A percentile compares a stretch with the other conserved stretches of the same genome.
phyloP scores from a whole-genome alignment of 2,888 invertebrate genomes.

The Drosophila kokeensis region DNA sequence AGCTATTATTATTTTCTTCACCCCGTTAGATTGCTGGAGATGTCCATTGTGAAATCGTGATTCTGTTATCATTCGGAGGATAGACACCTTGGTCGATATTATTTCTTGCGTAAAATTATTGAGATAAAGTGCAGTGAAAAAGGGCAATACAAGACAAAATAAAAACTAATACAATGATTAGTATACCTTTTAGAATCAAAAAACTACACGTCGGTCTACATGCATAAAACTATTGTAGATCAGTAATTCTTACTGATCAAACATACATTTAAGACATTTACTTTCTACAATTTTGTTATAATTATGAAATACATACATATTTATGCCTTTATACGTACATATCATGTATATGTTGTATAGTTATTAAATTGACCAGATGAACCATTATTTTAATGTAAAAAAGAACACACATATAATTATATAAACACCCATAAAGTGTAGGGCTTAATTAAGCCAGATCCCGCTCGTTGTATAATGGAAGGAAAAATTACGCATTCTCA shows the following conservation, averaged over 20 bases:
- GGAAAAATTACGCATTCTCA: conserved; percentile 17
- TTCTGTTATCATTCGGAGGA: not conserved
- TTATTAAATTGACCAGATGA: conserved; percentile 49
- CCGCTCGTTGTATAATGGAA: conserved; percentile 41
- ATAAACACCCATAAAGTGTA: not conserved
- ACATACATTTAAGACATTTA: conserved; percentile 49
- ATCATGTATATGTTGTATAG: conserved; percentile 20
- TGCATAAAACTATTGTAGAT: conserved; percentile 13
- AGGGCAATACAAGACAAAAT: not conserved
- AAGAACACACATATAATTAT: conserved; percentile 1
- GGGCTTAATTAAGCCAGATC: conserved; percentile 2
- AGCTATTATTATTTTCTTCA: not conserved
- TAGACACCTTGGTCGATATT: not conserved
- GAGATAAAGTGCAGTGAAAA: not conserved
- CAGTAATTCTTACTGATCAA: conserved; percentile 12
- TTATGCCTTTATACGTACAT: conserved; percentile 8
- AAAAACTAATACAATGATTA: not conserved
- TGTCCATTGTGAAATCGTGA: not conserved
- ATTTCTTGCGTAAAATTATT: not conserved
- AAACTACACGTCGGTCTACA: not conserved
- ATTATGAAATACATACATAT: conserved; percentile 1
- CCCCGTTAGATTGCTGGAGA: not conserved
- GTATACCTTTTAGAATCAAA: not conserved
- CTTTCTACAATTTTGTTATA: conserved; percentile 25
- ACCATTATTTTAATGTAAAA: conserved; percentile 9